Evolutionary conservation across 2,113 vertebrate species (phyloP).

Genomic region (Cardinalis cardinalis): DNA sequence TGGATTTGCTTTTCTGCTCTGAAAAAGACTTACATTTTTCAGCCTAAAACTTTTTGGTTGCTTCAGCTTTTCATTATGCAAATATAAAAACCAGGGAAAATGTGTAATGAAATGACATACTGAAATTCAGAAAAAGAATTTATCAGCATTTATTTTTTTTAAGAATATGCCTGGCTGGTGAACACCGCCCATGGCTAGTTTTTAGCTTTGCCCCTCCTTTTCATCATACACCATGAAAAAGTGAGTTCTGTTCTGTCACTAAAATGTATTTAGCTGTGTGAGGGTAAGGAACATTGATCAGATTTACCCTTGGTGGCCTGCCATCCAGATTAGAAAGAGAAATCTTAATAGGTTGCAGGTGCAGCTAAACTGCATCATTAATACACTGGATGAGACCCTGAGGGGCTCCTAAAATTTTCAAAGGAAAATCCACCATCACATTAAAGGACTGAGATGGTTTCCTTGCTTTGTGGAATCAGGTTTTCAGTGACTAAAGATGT

Average conservation of each 20-base stretch:
- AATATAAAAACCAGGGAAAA: neutral
- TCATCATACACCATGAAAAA: neutral
- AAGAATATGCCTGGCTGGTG: neutral
- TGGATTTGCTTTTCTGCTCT: neutral
- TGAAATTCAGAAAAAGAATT: neutral
- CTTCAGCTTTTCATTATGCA: neutral
- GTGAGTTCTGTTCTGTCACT: neutral
- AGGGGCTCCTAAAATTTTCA: neutral
- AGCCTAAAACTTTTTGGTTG: neutral
- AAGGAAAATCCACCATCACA: neutral
- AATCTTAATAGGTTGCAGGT: conserved; percentile 25
- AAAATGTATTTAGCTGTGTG: neutral
- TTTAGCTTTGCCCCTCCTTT: neutral
- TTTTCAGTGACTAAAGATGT: neutral
- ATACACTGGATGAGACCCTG: neutral
- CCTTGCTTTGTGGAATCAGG: neutral
- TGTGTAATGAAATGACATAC: neutral
- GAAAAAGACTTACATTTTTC: neutral
- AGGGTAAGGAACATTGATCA: neutral
- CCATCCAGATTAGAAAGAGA: neutral
- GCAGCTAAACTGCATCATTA: neutral
- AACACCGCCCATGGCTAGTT: accelerated
- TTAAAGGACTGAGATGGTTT: neutral
- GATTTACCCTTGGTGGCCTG: neutral
- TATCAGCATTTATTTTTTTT: neutral